Conservation (phyloP, 2,113 vertebrate genomes). For the Antennarius striatus region DNA sequence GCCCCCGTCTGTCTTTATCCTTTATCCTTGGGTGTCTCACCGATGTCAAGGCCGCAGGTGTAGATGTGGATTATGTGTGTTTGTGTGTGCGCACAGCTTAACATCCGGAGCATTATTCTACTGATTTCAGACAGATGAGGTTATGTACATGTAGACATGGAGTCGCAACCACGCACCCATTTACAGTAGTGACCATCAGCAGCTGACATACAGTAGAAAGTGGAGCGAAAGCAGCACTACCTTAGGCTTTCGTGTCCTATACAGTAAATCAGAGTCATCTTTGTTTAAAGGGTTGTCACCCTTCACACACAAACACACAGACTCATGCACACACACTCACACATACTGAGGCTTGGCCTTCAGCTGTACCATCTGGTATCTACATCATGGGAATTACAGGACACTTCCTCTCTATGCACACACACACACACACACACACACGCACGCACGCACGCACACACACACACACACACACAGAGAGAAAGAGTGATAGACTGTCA, state of each 20-base stretch:
- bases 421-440: conserved; percentile 19
- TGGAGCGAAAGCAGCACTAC: conserved; percentile 42
- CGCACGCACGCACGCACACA: conserved; percentile 15
- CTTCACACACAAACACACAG: conserved; percentile 18
- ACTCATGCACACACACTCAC: conserved; percentile 26
- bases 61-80: background rate
- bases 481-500: conserved; percentile 59
- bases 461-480: conserved; percentile 32
- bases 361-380: conserved; percentile 80
- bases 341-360: conserved; percentile 62
- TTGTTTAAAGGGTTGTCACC: conserved; percentile 60
- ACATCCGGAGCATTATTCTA: conserved; percentile 20
- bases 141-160: conserved; percentile 30
- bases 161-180: conserved; percentile 33
- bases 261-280: conserved; percentile 64
- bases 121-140: conserved; percentile 33
- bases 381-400: conserved; percentile 74
- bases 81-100: conserved; percentile 3
- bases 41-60: conserved; percentile 22
- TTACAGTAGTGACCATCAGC: conserved; percentile 41
- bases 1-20: conserved; percentile 44
- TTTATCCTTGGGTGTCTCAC: conserved; percentile 39
- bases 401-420: conserved; percentile 63
- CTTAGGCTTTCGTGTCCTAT: conserved; percentile 52
- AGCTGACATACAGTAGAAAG: conserved; percentile 26